phyloP scores from a whole-genome alignment of 2,888 invertebrate species.

The Leptinotarsa haldemani region DNA sequence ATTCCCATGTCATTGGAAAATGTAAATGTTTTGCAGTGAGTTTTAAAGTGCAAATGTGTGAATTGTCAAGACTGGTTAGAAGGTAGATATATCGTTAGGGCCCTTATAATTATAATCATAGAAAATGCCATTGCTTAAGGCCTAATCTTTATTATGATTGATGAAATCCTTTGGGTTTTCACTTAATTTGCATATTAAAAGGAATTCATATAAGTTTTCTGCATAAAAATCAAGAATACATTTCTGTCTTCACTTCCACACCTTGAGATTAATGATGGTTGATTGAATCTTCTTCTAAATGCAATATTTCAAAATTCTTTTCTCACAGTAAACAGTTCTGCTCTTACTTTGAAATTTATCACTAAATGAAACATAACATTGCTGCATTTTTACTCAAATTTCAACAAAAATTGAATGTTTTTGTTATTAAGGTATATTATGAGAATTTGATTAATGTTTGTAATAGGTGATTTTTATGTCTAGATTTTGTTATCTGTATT shows the following conservation, averaged over 20 bases:
- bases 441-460: constrained; percentile 28
- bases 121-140: constrained; percentile 11
- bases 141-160: not conserved
- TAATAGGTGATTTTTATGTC: constrained; percentile 32
- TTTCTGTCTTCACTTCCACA: not conserved
- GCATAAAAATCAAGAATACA: not conserved
- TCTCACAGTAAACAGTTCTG: too few relatives aligned
- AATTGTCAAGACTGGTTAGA: constrained; percentile 66
- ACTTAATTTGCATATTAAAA: too few relatives aligned
- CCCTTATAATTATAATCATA: not conserved
- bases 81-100: constrained; percentile 44
- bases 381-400: not conserved
- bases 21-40: constrained; percentile 28
- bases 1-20: constrained; percentile 30
- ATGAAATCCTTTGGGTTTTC: not conserved
- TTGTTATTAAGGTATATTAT: not conserved
- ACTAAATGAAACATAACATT: not conserved
- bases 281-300: too few relatives aligned
- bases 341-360: not conserved
- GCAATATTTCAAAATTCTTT: too few relatives aligned
- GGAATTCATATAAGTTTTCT: not conserved
- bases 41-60: constrained; percentile 62
- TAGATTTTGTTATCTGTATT: constrained; percentile 43
- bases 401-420: not conserved
- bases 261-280: too few relatives aligned